phyloP scores from a whole-genome alignment of 2,797 vertebrate species.

The Lagocephalus sceleratus region DNA sequence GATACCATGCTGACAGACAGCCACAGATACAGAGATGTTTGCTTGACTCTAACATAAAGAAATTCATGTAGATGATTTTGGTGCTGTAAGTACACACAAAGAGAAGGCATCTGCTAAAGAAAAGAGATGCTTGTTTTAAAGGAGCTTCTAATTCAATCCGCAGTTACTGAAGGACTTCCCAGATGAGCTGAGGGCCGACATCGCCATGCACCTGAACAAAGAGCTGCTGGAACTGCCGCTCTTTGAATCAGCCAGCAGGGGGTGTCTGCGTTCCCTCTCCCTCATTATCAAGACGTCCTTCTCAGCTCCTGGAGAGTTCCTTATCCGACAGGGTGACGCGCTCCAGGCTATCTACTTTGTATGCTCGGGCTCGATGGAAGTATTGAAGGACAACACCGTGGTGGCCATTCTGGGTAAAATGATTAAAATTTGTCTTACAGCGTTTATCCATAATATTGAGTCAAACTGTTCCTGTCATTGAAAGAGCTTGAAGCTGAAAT shows the following conservation, averaged over 20 bases:
- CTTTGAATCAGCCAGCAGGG: conserved; percentile 92
- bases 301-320: conserved; percentile 93
- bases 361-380: conserved; percentile 97
- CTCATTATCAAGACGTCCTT: conserved; percentile 97
- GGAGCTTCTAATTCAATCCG: not conserved
- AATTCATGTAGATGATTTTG: no score
- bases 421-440: not conserved
- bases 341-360: conserved; percentile 96
- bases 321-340: conserved; percentile 93
- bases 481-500: no score
- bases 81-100: not conserved
- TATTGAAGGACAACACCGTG: conserved; percentile 93
- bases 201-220: conserved; percentile 96
- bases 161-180: conserved; percentile 97
- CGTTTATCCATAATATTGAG: no score
- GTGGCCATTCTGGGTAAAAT: conserved; percentile 89
- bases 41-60: no score
- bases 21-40: not conserved
- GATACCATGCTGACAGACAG: conserved; percentile 4
- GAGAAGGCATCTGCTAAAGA: not conserved
- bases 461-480: not conserved
- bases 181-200: conserved; percentile 92
- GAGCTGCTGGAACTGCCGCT: conserved; percentile 93
- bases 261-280: conserved; percentile 94
- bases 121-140: not conserved